These are phyloP conservation scores for Epinotia brunnichana DNA, from an alignment of 2,888 invertebrate genomes.

Conservation along the genomic window DNA sequence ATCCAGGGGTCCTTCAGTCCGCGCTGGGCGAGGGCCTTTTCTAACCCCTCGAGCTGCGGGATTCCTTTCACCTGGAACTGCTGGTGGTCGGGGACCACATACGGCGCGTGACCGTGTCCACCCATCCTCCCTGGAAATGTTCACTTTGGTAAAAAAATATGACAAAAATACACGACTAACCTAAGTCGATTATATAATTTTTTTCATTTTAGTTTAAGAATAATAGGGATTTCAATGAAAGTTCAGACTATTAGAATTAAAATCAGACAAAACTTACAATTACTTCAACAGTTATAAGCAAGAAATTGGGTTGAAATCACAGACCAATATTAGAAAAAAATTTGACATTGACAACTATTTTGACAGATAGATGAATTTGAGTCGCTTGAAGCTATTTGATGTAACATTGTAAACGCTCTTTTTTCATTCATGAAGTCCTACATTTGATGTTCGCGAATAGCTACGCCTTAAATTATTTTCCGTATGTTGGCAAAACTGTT, in stretches of 20 bases:
- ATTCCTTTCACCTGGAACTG: constrained; percentile 89
- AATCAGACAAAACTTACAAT: constrained; percentile 20
- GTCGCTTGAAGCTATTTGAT: constrained; percentile 3
- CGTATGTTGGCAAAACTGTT: constrained; percentile 14
- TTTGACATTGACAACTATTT: constrained; percentile 11
- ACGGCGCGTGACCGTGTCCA: constrained; percentile 77
- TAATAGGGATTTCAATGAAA: neutral
- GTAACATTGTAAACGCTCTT: neutral
- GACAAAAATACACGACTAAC: constrained; percentile 54
- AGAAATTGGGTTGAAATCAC: constrained; percentile 8
- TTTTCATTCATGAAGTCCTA: neutral
- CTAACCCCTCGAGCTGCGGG: constrained; percentile 85
- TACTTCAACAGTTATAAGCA: neutral
- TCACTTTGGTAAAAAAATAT: constrained; percentile 11
- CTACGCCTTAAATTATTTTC: neutral
- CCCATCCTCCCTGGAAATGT: constrained; percentile 59
- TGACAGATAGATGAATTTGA: constrained; percentile 19
- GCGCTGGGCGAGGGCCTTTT: constrained; percentile 86
- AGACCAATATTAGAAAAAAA: neutral
- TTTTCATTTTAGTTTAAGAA: neutral
- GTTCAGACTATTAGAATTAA: neutral
- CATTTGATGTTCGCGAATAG: neutral
- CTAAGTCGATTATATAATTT: constrained; percentile 58
- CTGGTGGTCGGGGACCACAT: constrained; percentile 88
- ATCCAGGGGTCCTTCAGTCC: constrained; percentile 95